Base-by-base conservation (phyloP, 1,140 invertebrate species). In the Danaus melanippus region DNA sequence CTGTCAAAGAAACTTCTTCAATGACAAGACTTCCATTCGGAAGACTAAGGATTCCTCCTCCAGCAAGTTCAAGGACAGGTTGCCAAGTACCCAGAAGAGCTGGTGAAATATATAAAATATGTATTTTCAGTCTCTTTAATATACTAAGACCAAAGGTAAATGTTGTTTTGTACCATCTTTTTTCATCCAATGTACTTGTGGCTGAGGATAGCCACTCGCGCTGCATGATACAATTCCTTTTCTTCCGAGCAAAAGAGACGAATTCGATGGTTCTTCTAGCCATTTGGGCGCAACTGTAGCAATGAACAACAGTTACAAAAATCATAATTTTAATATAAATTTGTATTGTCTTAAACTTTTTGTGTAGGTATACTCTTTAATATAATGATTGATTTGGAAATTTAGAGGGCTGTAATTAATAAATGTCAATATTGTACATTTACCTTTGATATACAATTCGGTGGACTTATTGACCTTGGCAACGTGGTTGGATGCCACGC, bases 401-500 rank as follows among this genome's bases (percentile, higher is more conserved):
- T 32, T 32, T 7, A 7, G 7, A 5, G 6, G 6, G 21, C 7
- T 3, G 7, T 32, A 32, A 32, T 32, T 4, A 32, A 32, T 32
- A 32, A 32, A 32, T 11, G n/a, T 45, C 3, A 40, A 49, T 49
- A 10, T 50, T 32, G 21, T 32, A 32, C 54, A 1, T 12, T 80
- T 89, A 95, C 94, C 94, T 92, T 94, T 93, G 9, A 97, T 95
- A 78, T 93, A 91, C 10, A 97, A 87, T 65, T 93, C 90, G 0
- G 94, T 93, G 0, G 95, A 95, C 67, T 92, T 93, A 76, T 94
- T 95, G 0, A 93, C 92, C 68, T 92, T 92, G 0, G 95, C 94
- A 0, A 94, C 94, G 46, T 91, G 92, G 75, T 97, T 97, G 32
- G 92, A 92, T 0, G 94, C 95, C 10, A 95, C 91, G 74, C 96